Base-by-base conservation (phyloP, 1,140 invertebrate genomes). In the Drosophila tropicalis region DNA sequence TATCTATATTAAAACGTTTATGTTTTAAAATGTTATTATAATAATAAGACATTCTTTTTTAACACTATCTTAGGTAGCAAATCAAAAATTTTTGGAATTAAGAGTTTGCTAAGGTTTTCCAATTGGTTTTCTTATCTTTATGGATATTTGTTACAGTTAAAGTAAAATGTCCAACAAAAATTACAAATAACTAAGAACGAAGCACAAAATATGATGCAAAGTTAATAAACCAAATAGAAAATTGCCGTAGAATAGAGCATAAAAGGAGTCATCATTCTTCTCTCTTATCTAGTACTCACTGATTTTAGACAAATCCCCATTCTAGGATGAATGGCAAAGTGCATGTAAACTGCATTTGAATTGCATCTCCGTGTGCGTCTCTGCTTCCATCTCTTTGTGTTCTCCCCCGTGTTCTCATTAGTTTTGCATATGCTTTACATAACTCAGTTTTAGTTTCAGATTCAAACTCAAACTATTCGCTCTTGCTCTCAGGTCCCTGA, bases 381-480 rank as follows among this genome's bases (percentile, higher is more conserved):
- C 1, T 10, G 51, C 22, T 57, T 41, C 44, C 12, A 3, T 13
- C 12, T 39, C 36, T 22, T 29, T 29, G 3, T 6, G 44, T 51
- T 32, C 34, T 3, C 10, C 70, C 25, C 19, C 36, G 61, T 55
- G 69, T 60, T 66, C 72, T 70, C 66, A 76, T 76, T 76, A 76
- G 73, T 76, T 76, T 62, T 76, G 66, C 73, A 76, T 76, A 63
- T 76, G 72, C 62, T 76, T 76, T 70, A 64, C 72, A 76, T 76
- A 76, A 70, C 72, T 60, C 65, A 69, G 73, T 63, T 41, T 64
- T 22, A 34, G 44, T 54, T 55, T 32, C 36, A 56, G 71, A 44
- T 41, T 64, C 34, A 39, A 12, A 39, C 36, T 39, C 15, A 60
- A 25, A 34, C 57, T 39, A 19, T 34, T 13, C 55, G 36, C 41